These are phyloP conservation scores for Lampropteryx suffumata DNA, from an alignment of 2,888 invertebrate species.

Conservation along the genomic window DNA sequence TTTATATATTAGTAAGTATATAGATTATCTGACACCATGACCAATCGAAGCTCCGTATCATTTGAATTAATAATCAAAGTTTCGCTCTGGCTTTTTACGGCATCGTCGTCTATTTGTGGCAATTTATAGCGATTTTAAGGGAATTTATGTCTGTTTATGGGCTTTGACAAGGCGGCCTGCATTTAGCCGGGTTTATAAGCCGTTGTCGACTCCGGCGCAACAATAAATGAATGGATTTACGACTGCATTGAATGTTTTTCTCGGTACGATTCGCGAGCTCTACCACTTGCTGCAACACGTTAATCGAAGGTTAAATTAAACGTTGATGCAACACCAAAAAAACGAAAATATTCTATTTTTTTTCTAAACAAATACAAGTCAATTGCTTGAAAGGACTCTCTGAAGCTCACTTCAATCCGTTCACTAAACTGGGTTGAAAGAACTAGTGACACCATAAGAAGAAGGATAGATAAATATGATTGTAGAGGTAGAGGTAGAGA, in stretches of 20 bases:
- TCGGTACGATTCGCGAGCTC: constrained; percentile 48
- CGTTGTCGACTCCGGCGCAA: constrained; percentile 46
- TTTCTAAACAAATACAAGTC: no score
- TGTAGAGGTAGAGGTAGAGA: no score
- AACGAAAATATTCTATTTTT: no score
- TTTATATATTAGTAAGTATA: no score
- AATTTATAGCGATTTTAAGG: constrained; percentile 42
- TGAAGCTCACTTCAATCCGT: no score
- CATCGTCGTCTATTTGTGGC: constrained; percentile 43
- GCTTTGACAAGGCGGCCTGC: constrained; percentile 48
- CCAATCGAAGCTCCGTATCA: constrained; percentile 29
- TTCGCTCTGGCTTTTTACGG: constrained; percentile 45
- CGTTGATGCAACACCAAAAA: no score
- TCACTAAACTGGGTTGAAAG: no score
- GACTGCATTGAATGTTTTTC: constrained; percentile 63
- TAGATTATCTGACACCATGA: constrained; percentile 11
- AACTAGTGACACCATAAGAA: no score
- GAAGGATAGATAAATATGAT: no score
- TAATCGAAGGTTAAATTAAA: constrained; percentile 7
- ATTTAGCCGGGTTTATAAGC: constrained; percentile 56
- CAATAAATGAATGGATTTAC: constrained; percentile 61
- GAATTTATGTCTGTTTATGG: constrained; percentile 35
- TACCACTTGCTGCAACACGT: constrained; percentile 10
- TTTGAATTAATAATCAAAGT: constrained; percentile 49
- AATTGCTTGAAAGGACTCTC: no score